phyloP scores from a whole-genome alignment of 2,113 vertebrate species.

The Cyanoramphus novaezelandiae region DNA sequence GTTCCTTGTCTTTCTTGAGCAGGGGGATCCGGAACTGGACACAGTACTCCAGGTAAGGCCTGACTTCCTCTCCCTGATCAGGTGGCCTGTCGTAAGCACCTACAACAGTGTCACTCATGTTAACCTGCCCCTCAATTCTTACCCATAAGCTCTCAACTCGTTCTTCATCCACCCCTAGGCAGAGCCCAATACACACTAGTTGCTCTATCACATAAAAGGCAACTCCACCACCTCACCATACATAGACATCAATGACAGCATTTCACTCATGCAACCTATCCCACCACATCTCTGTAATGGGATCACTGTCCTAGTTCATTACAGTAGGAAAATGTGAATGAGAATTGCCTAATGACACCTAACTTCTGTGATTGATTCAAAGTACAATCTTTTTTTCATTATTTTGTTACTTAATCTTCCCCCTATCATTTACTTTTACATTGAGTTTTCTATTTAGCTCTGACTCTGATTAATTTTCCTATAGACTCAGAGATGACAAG shows the following conservation, averaged over 20 bases:
- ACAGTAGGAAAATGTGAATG: not conserved
- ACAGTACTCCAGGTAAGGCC: not conserved
- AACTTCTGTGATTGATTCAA: not conserved
- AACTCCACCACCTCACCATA: not conserved
- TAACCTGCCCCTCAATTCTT: not conserved
- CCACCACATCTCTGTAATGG: not conserved
- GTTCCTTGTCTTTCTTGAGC: not conserved
- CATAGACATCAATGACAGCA: not conserved
- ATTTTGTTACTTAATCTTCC: not conserved
- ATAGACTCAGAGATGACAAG: not conserved
- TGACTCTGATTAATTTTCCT: not conserved
- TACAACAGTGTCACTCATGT: not conserved
- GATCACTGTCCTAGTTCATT: not conserved
- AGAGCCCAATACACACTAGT: not conserved
- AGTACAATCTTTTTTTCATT: not conserved
- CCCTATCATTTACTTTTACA: not conserved
- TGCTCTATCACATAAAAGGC: not conserved
- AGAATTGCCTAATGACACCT: not conserved
- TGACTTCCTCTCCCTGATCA: not conserved
- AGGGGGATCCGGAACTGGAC: not conserved
- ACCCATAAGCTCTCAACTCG: not conserved
- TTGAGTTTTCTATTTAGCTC: not conserved
- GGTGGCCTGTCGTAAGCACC: not conserved
- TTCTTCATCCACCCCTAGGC: not conserved
- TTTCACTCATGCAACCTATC: not conserved